Base-by-base conservation (phyloP, 2,888 invertebrate genomes). In the Philereme transversata region DNA sequence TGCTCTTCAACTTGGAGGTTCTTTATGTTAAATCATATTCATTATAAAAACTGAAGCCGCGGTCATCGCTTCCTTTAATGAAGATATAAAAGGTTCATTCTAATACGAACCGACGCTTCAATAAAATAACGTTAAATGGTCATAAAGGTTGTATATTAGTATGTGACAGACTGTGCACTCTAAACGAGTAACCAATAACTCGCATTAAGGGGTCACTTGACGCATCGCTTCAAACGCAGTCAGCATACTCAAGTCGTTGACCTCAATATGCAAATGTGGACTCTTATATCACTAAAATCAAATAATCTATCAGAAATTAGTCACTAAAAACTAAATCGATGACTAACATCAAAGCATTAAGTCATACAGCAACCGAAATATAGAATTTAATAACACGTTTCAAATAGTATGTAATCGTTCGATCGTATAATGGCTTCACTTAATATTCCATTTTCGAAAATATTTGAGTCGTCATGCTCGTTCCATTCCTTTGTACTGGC, bases 371-470 rank as follows among this genome's bases (percentile, higher is more conserved):
- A 57, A 52, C 48, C 49, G 47, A 60, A 59, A 59, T 53, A 56
- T 63, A 63, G 77, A 80, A 86, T 83, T 85, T 88, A 88, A 88
- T 88, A 87, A 88, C 81, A 86, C 81, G 82, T 84, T 83, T 79
- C 82, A 75, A 81, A 81, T 80, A 86, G 84, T 22, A 22, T 22
- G 22, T 85, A 85, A 86, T 86, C 86, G 84, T 80, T 84, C 84
- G 85, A 83, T 84, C 86, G 83, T 85, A 87, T 90, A 90, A 91
- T 90, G 83, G 88, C 84, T 85, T 87, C 87, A 90, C 88, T 90
- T 90, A 89, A 90, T 90, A 91, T 90, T 89, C 88, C 90, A 90
- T 90, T 91, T 91, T 90, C 83, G 80, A 90, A 89, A 90, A 89
- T 89, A 90, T 90, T 91, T 88, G 91, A 87, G 88, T 80, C 87